Base-by-base conservation (phyloP, 1,140 invertebrate genomes). In the Cydia amplana region DNA sequence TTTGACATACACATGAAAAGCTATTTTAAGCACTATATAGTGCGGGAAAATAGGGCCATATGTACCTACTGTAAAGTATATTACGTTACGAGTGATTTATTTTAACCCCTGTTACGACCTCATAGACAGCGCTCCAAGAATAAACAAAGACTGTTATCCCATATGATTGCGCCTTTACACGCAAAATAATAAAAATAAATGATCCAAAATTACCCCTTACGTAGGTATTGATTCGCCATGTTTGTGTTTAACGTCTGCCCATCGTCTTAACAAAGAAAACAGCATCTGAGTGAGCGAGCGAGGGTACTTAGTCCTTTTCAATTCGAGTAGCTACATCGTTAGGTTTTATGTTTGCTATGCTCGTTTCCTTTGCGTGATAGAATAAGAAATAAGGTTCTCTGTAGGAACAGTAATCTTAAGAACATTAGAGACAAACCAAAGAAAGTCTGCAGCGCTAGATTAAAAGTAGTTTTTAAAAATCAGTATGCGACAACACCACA, bases 111-210 rank as follows among this genome's bases (percentile, higher is more conserved):
- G n/a, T 60, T 7, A 16, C 16, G 51, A 60, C 18, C n/a, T 60
- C 14, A n/a, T 60, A 20, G 16, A 60, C 2, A 20, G 18, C 55
- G 6, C 20, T 10, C 20, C 1, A 60, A 60, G 6, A 60, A 60
- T 60, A 20, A 60, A 60, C 55, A 23, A 23, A 60, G 9, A 60
- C 55, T 60, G 7, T 60, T 60, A 51, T 60, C 20, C 7, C 2
- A 23, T 23, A 23, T 60, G 55, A 60, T 60, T 60, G 16, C n/a
- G 51, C 51, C 51, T 7, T 20, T 55, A 55, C 9, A 1, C 55
- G 9, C 18, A 60, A 60, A 20, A 23, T 60, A 60, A 60, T 60
- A 60, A 60, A 60, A 60, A 23, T 60, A 60, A 60, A 60, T 60
- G 55, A 60, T 60, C 55, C 55, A 20, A 23, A 60, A 60, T 60